Base-by-base conservation (phyloP, 1,140 invertebrate genomes). In the Tyrophagus putrescentiae region DNA sequence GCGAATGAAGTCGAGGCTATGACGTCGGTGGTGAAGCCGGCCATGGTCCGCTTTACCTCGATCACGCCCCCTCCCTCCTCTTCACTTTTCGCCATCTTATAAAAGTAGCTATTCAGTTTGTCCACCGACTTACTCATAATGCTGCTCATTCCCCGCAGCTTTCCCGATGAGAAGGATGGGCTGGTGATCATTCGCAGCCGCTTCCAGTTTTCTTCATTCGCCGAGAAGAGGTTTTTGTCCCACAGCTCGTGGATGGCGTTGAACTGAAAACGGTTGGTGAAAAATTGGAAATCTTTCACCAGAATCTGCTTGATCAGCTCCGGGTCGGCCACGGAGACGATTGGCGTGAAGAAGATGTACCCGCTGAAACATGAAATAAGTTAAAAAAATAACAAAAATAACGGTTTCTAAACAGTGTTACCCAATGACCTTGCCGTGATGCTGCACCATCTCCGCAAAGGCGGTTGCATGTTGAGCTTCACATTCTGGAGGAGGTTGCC, bases 111-210 rank as follows among this genome's bases (percentile, higher is more conserved):
- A 9, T 25, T 21, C 45, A 48, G 31, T 48, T 48, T 48, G 7
- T 18, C 27, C 28, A 61, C n/a, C 18, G 29, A 18, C 58, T 7
- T 16, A 36, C 16, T 11, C 60, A 61, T 61, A 5, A 60, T 21
- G 7, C 4, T 4, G 18, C 28, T n/a, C 60, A 62, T 62, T 45
- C 72, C 71, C 67, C 74, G 78, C 58, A 82, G 73, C 70, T 80
- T 80, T 4, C 73, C 70, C 3, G 75, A 70, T 1, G 78, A 76
- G 66, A 81, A 82, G 4, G 77, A 72, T 4, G 79, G 78, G 16
- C 75, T 77, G 36, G 80, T 67, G 53, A 80, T 78, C 18, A 70
- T 67, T 29, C 80, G 68, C 3, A 79, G 60, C 3, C 74, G 67
- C 65, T 75, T 77, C 80, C 80, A 81, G 39, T 69, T 66, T 31